Percentiles rank a stretch among this genome's conserved stretches.
These are phyloP conservation scores for Venturia canescens DNA, from an alignment of 1,140 invertebrate genomes.

Conservation along the genomic window DNA sequence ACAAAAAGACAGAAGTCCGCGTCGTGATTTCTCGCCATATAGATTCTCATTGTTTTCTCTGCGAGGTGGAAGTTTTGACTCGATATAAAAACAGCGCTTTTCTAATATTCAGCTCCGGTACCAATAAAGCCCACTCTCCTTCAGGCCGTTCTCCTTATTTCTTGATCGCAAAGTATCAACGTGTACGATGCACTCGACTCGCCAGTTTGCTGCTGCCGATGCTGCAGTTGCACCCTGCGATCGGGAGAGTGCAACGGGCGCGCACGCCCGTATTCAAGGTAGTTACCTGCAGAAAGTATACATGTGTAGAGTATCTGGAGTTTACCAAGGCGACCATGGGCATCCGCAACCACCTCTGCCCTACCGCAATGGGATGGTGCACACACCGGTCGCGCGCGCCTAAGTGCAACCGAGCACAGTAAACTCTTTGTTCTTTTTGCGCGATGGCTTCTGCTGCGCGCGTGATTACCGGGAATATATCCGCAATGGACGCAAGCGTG, in stretches of 20 bases:
- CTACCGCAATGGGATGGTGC: constrained; percentile 7
- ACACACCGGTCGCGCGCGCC: constrained; percentile 50
- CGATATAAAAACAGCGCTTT: no score
- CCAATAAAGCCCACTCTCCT: constrained; percentile 30
- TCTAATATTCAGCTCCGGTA: constrained; percentile 17
- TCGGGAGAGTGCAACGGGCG: constrained; percentile 26
- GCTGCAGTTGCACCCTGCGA: constrained; percentile 30
- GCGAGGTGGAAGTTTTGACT: no score
- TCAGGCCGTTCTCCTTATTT: constrained; percentile 8
- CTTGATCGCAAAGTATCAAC: not conserved
- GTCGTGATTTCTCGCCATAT: no score
- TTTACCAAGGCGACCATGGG: not conserved
- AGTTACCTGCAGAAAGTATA: constrained; percentile 44
- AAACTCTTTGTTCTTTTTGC: constrained; percentile 38
- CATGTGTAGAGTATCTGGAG: not conserved
- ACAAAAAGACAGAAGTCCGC: no score
- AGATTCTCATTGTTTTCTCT: no score
- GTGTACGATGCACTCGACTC: constrained; percentile 1
- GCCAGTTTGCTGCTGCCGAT: constrained; percentile 23
- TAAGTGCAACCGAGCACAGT: constrained; percentile 57
- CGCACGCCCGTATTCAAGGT: constrained; percentile 12
- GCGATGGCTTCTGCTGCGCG: constrained; percentile 53
- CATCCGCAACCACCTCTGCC: constrained; percentile 15
- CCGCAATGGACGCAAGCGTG: not conserved
- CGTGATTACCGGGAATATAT: constrained; percentile 57